Evolutionary conservation across 1,140 invertebrate genomes (phyloP).

Genomic region (Belonocnema kinseyi): DNA sequence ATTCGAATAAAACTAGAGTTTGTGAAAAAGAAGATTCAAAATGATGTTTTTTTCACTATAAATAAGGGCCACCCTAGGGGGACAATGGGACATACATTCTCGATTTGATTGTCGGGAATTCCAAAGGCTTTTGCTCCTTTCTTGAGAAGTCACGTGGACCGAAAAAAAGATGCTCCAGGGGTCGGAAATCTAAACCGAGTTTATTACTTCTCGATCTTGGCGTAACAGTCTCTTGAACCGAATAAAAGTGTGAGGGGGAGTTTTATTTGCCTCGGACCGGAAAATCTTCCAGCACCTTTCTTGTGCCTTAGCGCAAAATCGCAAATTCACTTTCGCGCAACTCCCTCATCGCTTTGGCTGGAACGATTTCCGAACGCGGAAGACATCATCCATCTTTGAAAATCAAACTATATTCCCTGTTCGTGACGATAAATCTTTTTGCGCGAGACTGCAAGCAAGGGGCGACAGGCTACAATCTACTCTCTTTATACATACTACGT

Average conservation of each 20-base stretch:
- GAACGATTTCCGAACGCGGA: constrained; percentile 37
- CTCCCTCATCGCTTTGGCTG: constrained; percentile 1
- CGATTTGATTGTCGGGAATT: background rate
- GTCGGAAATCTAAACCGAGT: constrained; percentile 29
- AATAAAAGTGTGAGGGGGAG: constrained; percentile 23
- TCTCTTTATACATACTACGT: background rate
- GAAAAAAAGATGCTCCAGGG: constrained; percentile 8
- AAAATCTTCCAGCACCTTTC: constrained; percentile 36
- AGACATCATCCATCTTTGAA: constrained; percentile 42
- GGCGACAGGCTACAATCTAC: constrained; percentile 26
- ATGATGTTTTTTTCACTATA: no score
- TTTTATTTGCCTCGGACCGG: constrained; percentile 49
- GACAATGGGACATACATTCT: background rate
- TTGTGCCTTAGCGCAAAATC: constrained; percentile 18
- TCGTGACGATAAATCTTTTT: constrained; percentile 42
- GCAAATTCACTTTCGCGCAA: constrained; percentile 29
- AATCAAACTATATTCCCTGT: constrained; percentile 47
- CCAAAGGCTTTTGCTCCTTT: background rate
- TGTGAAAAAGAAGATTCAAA: no score
- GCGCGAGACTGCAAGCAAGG: background rate
- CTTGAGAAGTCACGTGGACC: background rate
- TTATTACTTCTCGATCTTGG: constrained; percentile 28
- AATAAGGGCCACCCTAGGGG: no score
- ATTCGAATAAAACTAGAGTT: no score
- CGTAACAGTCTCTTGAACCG: constrained; percentile 6